Evolutionary conservation across 2,888 invertebrate species (phyloP), one percentile per base, ranked within the genome.

Genomic region (Linnaemya vulpina): DNA sequence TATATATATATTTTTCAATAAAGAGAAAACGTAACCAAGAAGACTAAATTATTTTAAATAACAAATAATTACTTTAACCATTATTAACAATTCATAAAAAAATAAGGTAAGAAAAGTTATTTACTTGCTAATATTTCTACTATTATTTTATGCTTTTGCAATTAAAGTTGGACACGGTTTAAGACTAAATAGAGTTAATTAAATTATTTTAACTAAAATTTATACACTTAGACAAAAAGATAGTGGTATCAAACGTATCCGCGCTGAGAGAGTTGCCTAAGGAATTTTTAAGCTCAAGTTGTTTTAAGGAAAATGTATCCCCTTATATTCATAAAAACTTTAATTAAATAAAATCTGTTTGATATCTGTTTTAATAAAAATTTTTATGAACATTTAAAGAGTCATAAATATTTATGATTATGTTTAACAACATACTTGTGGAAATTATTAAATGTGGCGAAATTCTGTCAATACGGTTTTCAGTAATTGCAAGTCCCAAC

Each of bases 111-210:
- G 25, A 75, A 38, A 15, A 46, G 22, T 58, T 77, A 49, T 58
- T 68, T 15, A 30, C 46, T 73, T 46, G 46, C 25, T n/a, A 53
- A 25, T 71, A 53, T 15, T 35, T 53, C 4, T 79, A 70, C 35
- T 49, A 55, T 43, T 58, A 25, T 55, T 73, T 30, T 30, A 5
- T 30, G 2, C 10, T 20, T 70, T 40, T 71, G 25, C 73, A 51
- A 46, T 70, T 78, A 22, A 35, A 20, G 13, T 30, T 53, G 17
- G 25, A 30, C 30, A 51, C 43, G 43, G 2, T 58, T 74, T 71
- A 71, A 82, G 35, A 58, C 82, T 83, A 77, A 77, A 68, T 62
- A 83, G 63, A 82, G 58, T 82, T 58, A 70, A 70, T 70, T 75
- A 71, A 76, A 35, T 51, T 74, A 51, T 8, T 60, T 46, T 67